phyloP scores from a whole-genome alignment of 2,888 invertebrate species.

The Drosophila quinaria region DNA sequence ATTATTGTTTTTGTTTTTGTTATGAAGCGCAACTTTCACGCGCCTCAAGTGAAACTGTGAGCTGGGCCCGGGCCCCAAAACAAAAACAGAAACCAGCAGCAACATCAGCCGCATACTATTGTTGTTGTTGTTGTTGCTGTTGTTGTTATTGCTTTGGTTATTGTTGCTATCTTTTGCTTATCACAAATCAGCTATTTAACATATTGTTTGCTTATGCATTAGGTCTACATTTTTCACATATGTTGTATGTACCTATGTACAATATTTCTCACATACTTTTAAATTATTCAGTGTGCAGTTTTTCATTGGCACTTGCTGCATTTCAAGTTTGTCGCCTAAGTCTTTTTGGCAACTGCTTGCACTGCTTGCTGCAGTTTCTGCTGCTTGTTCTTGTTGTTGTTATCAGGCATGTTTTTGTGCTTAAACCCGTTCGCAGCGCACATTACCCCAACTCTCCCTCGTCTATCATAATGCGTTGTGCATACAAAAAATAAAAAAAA shows the following conservation, averaged over 20 bases:
- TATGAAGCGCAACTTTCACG: conserved; percentile 76
- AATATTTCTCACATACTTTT: background rate
- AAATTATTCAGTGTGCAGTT: background rate
- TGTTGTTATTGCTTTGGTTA: conserved; percentile 16
- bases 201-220: conserved; percentile 14
- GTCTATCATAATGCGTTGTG: conserved; percentile 19
- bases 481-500: conserved; percentile 33
- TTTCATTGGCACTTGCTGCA: conserved; percentile 34
- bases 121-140: conserved; percentile 2
- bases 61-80: conserved; percentile 40
- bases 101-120: conserved; percentile 1
- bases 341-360: conserved; percentile 59
- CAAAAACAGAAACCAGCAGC: conserved; percentile 14
- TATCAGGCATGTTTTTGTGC: conserved; percentile 59
- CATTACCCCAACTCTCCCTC: conserved; percentile 22
- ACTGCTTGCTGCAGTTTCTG: conserved; percentile 37
- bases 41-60: conserved; percentile 75
- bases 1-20: conserved; percentile 45
- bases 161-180: conserved; percentile 28
- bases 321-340: conserved; percentile 63
- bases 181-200: conserved; percentile 21
- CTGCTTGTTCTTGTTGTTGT: conserved; percentile 26
- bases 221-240: conserved; percentile 1
- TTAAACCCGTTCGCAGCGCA: conserved; percentile 57
- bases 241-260: too few species aligned